A percentile compares a stretch with the other conserved stretches of the same genome.
Evolutionary conservation across 2,113 vertebrate genomes (phyloP).

Genomic region (Upupa epops): DNA sequence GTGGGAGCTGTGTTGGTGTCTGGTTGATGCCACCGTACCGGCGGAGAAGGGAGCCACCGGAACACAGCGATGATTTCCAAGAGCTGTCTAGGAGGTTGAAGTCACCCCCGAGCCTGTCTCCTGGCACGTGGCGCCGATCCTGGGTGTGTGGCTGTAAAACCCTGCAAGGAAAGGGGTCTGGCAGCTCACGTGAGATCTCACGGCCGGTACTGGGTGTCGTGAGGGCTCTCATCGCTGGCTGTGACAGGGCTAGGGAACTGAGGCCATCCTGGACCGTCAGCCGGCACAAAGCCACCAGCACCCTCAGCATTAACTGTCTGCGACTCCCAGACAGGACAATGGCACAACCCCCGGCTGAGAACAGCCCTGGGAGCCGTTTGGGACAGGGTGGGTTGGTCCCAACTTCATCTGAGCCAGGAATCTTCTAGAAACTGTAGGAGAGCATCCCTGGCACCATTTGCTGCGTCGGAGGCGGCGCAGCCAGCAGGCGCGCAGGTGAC

Average conservation of each 20-base stretch:
- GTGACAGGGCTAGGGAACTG: background rate
- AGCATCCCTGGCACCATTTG: background rate
- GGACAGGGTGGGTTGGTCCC: background rate
- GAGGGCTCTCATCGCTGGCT: background rate
- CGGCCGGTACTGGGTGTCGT: background rate
- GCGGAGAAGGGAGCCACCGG: background rate
- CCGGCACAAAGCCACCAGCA: background rate
- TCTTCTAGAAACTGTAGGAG: background rate
- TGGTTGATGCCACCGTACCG: background rate
- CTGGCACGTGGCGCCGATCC: background rate
- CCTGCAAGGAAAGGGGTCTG: background rate
- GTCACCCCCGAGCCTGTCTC: background rate
- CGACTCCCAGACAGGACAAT: background rate
- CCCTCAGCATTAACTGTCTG: background rate
- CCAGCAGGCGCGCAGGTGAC: background rate
- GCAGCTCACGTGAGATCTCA: background rate
- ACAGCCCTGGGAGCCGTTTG: background rate
- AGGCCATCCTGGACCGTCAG: background rate
- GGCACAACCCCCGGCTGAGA: background rate
- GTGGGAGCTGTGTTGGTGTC: background rate
- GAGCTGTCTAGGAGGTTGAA: background rate
- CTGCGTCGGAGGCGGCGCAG: background rate
- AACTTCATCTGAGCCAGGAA: background rate
- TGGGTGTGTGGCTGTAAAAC: slow-evolving; percentile 12
- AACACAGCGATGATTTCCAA: background rate